Base-by-base conservation (phyloP, 2,113 vertebrate species). In the Micronycteris hirsuta region DNA sequence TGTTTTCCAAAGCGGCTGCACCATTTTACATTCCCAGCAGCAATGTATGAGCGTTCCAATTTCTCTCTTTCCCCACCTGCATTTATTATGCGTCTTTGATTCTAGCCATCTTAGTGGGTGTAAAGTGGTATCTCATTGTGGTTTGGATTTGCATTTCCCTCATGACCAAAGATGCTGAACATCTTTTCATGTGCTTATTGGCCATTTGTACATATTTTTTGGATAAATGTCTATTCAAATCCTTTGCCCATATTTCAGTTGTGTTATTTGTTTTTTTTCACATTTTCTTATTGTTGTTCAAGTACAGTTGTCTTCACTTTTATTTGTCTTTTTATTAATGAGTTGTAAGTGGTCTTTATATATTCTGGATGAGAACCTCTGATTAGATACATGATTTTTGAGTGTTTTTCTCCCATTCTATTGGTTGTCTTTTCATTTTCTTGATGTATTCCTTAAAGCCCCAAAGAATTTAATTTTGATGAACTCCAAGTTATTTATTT, bases 91-190 rank as follows among this genome's bases (percentile, higher is more conserved):
- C 71, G 17, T 85, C 31, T 76, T 91, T 67, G 33, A 91, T 47
- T 86, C 24, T 67, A 92, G 61, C 13, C 43, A 92, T 94, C 54
- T 63, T 54, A 47, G 20, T 82, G 73, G 61, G 61, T 63, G 5
- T 63, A 31, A 63, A 82, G 20, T 76, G 80, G 19, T 56, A 61
- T 24, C 63, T 80, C 76, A 54, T 5, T 38, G 31, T 92, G 43
- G 12, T 49, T 95, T 96, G 54, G 65, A 67, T 92, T 94, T 89
- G 36, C 9, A 47, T 76, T 89, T 94, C 73, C n/a, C 52, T 93
- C 68, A 83, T 74, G 74, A 89, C 33, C 49, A 94, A 81, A 77
- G 49, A 89, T 43, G 38, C 49, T 78, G 47, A 73, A 20, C 47
- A 88, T 67, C 9, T 91, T 89, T 74, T 58, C 84, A 47, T 63